Percentiles rank a stretch among this genome's conserved stretches.
phyloP scores from a whole-genome alignment of 2,797 vertebrate species.

The Protosalanx chinensis region DNA sequence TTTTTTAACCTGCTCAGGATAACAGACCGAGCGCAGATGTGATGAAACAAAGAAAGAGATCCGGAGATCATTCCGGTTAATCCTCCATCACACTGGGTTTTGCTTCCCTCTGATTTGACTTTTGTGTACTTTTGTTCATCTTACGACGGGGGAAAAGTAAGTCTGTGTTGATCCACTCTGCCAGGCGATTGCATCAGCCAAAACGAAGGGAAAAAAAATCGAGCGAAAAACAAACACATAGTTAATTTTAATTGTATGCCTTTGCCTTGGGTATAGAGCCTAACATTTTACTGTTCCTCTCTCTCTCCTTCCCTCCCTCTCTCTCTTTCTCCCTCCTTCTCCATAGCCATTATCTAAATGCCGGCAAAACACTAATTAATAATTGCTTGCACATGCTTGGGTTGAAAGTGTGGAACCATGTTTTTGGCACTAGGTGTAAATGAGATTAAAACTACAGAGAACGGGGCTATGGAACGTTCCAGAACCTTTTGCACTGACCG shows the following conservation, averaged over 20 bases:
- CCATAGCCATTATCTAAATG: conserved; percentile 55
- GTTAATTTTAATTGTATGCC: conserved; percentile 72
- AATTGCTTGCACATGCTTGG: conserved; percentile 71
- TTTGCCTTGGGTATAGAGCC: conserved; percentile 61
- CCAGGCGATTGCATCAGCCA: conserved; percentile 63
- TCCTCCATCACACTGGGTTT: neutral
- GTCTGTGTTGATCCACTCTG: conserved; percentile 30
- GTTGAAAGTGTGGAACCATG: conserved; percentile 50
- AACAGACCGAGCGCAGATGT: neutral
- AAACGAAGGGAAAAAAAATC: conserved; percentile 45
- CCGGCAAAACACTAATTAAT: conserved; percentile 71
- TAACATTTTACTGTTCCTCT: conserved; percentile 58
- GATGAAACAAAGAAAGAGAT: neutral
- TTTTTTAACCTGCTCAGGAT: neutral
- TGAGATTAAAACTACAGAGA: conserved; percentile 54
- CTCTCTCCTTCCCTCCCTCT: neutral
- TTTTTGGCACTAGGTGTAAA: conserved; percentile 61
- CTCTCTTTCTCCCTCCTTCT: conserved; percentile 40
- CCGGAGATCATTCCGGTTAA: neutral
- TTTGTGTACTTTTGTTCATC: conserved; percentile 28
- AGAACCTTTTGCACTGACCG: neutral
- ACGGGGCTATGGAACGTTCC: neutral
- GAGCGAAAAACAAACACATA: conserved; percentile 76
- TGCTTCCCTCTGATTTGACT: conserved; percentile 6
- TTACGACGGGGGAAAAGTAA: conserved; percentile 27